Evolutionary conservation across 2,888 invertebrate species (phyloP).

Genomic region (Resseliella maxima): DNA sequence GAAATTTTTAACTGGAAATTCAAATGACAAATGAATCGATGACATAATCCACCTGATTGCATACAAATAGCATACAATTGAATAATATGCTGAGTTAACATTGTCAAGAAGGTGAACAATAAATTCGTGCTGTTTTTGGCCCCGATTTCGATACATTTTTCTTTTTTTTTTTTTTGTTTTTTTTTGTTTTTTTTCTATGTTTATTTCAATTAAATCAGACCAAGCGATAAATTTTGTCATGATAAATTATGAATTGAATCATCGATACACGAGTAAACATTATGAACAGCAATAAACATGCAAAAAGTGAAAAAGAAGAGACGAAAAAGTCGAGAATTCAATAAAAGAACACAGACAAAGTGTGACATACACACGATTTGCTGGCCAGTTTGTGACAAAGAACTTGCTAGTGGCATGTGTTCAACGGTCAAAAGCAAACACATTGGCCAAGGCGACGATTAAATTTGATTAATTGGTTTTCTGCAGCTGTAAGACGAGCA

Average conservation of each 20-base stretch:
- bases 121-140: neutral
- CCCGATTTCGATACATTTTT: too few species aligned
- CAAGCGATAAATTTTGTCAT: slow-evolving; percentile 11
- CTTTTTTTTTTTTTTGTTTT: too few species aligned
- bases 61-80: too few species aligned
- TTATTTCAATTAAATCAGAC: neutral
- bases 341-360: neutral
- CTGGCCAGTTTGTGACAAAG: slow-evolving; percentile 16
- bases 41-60: neutral
- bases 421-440: slow-evolving; percentile 37
- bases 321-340: neutral
- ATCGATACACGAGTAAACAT: neutral
- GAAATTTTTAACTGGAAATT: neutral
- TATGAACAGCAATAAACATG: neutral
- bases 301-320: neutral
- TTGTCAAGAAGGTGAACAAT: neutral
- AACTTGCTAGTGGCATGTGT: neutral
- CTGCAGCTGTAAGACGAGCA: neutral
- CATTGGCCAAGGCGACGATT: slow-evolving; percentile 50
- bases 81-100: too few species aligned
- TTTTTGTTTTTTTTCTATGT: neutral
- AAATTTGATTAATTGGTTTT: slow-evolving; percentile 23
- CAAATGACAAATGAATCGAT: neutral
- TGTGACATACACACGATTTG: neutral
- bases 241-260: slow-evolving; percentile 18